phyloP scores from a whole-genome alignment of 2,113 vertebrate species.

The Pagrus major region DNA sequence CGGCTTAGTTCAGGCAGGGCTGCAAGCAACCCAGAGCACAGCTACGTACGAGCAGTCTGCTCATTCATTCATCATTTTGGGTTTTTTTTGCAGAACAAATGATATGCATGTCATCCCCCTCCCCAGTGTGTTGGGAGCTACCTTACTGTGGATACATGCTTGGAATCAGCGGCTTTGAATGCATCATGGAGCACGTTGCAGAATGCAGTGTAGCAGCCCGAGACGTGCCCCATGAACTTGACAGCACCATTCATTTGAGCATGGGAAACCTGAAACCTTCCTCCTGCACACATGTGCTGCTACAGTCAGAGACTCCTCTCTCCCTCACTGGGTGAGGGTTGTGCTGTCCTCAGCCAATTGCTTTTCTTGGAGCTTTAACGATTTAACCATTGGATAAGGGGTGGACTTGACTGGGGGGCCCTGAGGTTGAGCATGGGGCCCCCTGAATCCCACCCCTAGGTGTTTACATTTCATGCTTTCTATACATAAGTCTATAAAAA shows the following conservation, averaged over 20 bases:
- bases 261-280: conserved; percentile 31
- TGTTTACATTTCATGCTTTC: background rate
- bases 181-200: conserved; percentile 14
- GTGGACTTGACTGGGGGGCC: background rate
- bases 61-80: background rate
- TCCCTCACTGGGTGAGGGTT: background rate
- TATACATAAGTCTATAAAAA: background rate
- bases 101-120: background rate
- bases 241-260: background rate
- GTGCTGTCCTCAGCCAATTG: conserved; percentile 32
- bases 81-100: background rate
- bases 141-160: background rate
- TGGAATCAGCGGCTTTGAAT: background rate
- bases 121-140: background rate
- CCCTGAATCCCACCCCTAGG: background rate
- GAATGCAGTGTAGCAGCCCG: background rate
- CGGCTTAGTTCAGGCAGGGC: background rate
- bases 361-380: background rate
- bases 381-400: background rate
- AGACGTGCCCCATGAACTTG: conserved; percentile 1
- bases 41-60: background rate
- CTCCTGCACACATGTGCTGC: conserved; percentile 9
- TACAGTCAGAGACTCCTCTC: background rate
- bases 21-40: background rate
- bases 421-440: background rate